Evolutionary conservation across 2,888 invertebrate genomes (phyloP).

Genomic region (Emmelina monodactyla): DNA sequence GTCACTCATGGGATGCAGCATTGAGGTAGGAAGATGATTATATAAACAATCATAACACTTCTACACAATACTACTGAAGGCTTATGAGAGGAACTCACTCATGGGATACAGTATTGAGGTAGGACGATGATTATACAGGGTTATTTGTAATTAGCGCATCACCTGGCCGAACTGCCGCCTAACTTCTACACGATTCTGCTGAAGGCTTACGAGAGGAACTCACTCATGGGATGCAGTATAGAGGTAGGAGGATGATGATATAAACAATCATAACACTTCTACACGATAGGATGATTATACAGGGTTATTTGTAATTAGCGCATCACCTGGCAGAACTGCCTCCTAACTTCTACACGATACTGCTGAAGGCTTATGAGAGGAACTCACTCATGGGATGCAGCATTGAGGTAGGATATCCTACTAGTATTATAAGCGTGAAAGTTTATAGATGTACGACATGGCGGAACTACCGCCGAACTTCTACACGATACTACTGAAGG

Average conservation of each 20-base stretch:
- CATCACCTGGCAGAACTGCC: slow-evolving; percentile 83
- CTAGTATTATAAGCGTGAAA: no score
- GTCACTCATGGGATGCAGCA: slow-evolving; percentile 95
- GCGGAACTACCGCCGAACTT: slow-evolving; percentile 84
- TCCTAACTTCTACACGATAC: slow-evolving; percentile 84
- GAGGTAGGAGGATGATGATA: no score
- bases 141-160: no score
- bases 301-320: no score
- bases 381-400: slow-evolving; percentile 96
- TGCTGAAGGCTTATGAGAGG: slow-evolving; percentile 89
- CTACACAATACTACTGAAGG: slow-evolving; percentile 88
- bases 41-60: no score
- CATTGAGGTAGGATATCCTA: slow-evolving; percentile 90
- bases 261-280: no score
- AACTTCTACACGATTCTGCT: slow-evolving; percentile 87
- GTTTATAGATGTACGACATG: slow-evolving; percentile 92
- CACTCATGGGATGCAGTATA: slow-evolving; percentile 95
- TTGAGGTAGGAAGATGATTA: no score
- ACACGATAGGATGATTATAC: no score
- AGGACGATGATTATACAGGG: no score
- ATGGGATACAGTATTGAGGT: slow-evolving; percentile 97
- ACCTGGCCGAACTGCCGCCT: slow-evolving; percentile 80
- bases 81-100: slow-evolving; percentile 88
- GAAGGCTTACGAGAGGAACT: slow-evolving; percentile 90
- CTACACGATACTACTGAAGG: slow-evolving; percentile 88